Percentiles rank a stretch among this genome's conserved stretches.
Evolutionary conservation across 2,888 invertebrate species (phyloP).

Genomic region (Drosophila infuscata): DNA sequence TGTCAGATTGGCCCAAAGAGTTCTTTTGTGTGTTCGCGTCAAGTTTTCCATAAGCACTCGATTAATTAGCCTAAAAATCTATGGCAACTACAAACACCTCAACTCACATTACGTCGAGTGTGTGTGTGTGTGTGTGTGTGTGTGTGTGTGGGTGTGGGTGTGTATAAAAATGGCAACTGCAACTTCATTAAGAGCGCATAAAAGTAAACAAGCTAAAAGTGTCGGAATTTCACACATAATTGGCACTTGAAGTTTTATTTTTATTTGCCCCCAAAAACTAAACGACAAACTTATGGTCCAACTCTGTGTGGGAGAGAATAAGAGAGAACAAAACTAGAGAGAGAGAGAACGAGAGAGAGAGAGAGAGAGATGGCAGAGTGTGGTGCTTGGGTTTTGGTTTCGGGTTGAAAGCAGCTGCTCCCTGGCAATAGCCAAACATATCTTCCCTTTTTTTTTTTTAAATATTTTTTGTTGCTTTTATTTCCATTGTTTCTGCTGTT

Average conservation of each 20-base stretch:
- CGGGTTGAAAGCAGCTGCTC: constrained; percentile 62
- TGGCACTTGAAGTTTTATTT: constrained; percentile 80
- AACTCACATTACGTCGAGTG: constrained; percentile 20
- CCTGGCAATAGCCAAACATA: constrained; percentile 51
- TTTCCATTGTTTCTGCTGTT: constrained; percentile 47
- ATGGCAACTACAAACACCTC: constrained; percentile 23
- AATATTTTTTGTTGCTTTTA: constrained; percentile 13
- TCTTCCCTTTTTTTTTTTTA: constrained; percentile 28
- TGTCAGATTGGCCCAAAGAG: constrained; percentile 12
- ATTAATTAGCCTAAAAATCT: constrained; percentile 35
- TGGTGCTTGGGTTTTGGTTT: constrained; percentile 29
- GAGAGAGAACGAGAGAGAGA: not conserved
- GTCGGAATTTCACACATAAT: constrained; percentile 80
- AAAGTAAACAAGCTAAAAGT: constrained; percentile 79
- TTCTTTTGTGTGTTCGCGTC: constrained; percentile 3
- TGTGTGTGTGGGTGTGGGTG: constrained; percentile 15
- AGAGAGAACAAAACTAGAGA: not conserved
- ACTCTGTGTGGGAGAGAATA: constrained; percentile 40
- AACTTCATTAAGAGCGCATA: constrained; percentile 77
- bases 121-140: not conserved
- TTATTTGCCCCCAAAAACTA: constrained; percentile 66
- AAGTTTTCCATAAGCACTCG: constrained; percentile 27
- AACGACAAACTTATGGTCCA: constrained; percentile 76
- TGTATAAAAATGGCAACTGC: constrained; percentile 39
- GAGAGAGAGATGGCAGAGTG: not conserved